A percentile compares a stretch with the other conserved stretches of the same genome.
Conservation (phyloP, 2,888 invertebrate genomes). For the Heliconius ismenius region DNA sequence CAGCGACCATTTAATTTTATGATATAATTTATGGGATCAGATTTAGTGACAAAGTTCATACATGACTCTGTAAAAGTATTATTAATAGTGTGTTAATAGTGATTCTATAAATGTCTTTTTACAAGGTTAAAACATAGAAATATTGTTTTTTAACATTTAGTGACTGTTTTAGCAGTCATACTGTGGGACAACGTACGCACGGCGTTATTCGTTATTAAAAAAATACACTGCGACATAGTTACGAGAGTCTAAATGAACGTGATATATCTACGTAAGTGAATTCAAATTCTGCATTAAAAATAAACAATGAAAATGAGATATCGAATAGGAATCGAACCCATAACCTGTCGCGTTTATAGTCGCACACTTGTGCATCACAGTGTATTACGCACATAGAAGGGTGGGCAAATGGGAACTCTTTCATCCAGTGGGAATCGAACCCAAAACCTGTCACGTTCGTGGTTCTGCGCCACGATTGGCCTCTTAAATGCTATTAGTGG, state of each 20-base stretch:
- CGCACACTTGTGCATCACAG: too few relatives aligned
- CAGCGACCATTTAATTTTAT: conserved; percentile 71
- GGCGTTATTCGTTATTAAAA: not conserved
- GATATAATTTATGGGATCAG: conserved; percentile 56
- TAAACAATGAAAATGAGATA: too few relatives aligned
- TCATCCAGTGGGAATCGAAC: too few relatives aligned
- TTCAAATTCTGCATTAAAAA: too few relatives aligned
- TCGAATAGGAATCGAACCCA: too few relatives aligned
- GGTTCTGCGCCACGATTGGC: too few relatives aligned
- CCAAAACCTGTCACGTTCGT: too few relatives aligned
- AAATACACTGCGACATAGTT: not conserved
- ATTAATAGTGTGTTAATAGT: conserved; percentile 32
- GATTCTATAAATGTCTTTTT: not conserved
- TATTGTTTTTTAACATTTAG: not conserved
- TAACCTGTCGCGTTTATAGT: too few relatives aligned
- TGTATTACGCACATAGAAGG: too few relatives aligned
- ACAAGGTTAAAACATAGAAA: not conserved
- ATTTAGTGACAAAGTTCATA: conserved; percentile 43
- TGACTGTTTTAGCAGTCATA: not conserved
- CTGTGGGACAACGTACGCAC: not conserved
- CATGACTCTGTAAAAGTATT: conserved; percentile 35
- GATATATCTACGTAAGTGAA: too few relatives aligned
- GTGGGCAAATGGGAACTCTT: too few relatives aligned
- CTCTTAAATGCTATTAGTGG: not conserved
- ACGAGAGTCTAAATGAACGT: too few relatives aligned